These are phyloP conservation scores for Apteryx owenii DNA, from an alignment of 2,113 vertebrate genomes.

Conservation along the genomic window DNA sequence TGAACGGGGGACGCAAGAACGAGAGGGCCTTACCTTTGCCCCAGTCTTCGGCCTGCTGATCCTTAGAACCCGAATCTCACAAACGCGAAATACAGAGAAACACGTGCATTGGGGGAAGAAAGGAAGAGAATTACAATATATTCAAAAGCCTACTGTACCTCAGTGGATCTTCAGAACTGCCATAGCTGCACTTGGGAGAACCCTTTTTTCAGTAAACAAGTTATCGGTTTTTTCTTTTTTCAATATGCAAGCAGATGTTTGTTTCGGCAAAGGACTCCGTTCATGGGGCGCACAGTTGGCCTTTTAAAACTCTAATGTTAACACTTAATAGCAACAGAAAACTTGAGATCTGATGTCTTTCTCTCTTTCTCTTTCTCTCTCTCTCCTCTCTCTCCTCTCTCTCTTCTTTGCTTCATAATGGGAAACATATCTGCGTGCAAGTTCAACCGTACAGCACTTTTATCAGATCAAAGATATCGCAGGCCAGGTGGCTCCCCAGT, in stretches of 20 bases:
- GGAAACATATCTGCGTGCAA: conserved; percentile 85
- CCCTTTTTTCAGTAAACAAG: conserved; percentile 78
- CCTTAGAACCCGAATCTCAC: conserved; percentile 38
- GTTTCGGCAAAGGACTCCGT: conserved; percentile 76
- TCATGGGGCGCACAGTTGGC: conserved; percentile 76
- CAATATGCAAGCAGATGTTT: conserved; percentile 83
- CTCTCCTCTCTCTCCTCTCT: conserved; percentile 52
- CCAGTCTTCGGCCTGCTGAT: conserved; percentile 99
- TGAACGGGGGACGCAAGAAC: conserved; percentile 96
- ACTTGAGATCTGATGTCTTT: conserved; percentile 74
- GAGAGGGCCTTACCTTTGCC: conserved; percentile 94
- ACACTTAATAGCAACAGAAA: conserved; percentile 79
- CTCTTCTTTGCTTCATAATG: conserved; percentile 75
- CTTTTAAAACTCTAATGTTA: conserved; percentile 80
- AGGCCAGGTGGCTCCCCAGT: conserved; percentile 28
- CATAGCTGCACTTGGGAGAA: conserved; percentile 81
- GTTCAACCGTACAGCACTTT: conserved; percentile 86
- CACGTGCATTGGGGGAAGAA: conserved; percentile 46
- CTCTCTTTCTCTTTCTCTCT: neutral
- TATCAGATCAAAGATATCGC: conserved; percentile 62
- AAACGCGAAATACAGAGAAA: neutral
- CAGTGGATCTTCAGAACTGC: conserved; percentile 86
- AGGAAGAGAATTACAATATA: conserved; percentile 65
- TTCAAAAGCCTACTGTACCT: conserved; percentile 88
- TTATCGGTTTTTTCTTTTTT: conserved; percentile 72